phyloP scores from a whole-genome alignment of 2,113 vertebrate species.

The Hemicordylus capensis region DNA sequence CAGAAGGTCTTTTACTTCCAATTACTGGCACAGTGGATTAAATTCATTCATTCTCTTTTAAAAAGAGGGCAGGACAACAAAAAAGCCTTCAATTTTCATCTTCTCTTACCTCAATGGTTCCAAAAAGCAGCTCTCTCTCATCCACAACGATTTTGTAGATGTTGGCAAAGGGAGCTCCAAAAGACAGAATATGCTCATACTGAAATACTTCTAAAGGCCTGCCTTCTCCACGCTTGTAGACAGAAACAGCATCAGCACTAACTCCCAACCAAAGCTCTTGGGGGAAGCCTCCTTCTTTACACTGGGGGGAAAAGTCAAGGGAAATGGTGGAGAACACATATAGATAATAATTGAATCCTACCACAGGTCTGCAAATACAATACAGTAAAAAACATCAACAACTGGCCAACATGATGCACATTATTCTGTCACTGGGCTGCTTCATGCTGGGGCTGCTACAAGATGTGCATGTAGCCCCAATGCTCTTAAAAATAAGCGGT shows the following conservation, averaged over 20 bases:
- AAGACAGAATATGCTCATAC: slow-evolving; percentile 95
- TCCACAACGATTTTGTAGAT: slow-evolving; percentile 94
- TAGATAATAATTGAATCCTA: neutral
- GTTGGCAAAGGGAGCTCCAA: slow-evolving; percentile 91
- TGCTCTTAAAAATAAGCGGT: no score
- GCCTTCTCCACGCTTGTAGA: slow-evolving; percentile 94
- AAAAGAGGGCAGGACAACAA: neutral
- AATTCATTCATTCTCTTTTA: neutral
- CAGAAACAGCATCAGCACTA: slow-evolving; percentile 89
- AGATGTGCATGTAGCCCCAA: no score
- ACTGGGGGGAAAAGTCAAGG: slow-evolving; percentile 67
- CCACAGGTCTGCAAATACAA: no score
- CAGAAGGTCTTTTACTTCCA: neutral
- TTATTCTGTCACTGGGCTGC: no score
- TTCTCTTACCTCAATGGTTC: slow-evolving; percentile 88
- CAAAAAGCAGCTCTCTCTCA: slow-evolving; percentile 91
- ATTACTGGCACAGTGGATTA: neutral
- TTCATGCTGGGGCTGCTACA: no score
- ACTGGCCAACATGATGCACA: no score
- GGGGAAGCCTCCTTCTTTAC: slow-evolving; percentile 89
- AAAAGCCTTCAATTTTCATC: neutral
- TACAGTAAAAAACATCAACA: no score
- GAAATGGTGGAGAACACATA: neutral
- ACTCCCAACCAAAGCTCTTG: slow-evolving; percentile 93
- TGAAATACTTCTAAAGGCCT: slow-evolving; percentile 91